Conservation (phyloP, 2,797 vertebrate genomes). For the Lophotriccus pileatus region DNA sequence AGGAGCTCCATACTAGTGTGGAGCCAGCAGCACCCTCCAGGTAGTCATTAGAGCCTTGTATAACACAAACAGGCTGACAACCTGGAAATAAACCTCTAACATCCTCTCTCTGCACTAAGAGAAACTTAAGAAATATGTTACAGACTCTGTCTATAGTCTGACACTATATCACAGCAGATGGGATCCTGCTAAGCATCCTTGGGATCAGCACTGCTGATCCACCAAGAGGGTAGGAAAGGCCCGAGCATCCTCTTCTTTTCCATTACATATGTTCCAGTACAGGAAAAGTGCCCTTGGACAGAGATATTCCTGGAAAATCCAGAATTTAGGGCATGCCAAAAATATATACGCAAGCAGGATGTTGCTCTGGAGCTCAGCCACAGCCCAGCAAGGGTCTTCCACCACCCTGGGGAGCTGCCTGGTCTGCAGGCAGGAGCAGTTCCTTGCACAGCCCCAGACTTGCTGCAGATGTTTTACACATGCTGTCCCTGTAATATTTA, state of each 20-base stretch:
- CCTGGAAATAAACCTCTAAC: conserved; percentile 20
- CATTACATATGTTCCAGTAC: accelerated
- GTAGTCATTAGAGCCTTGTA: not conserved
- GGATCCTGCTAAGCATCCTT: conserved; percentile 27
- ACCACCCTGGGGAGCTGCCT: not conserved
- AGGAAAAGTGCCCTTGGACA: not conserved
- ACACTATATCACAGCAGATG: conserved; percentile 38
- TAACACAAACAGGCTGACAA: not conserved
- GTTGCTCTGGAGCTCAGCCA: not conserved
- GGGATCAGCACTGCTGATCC: not conserved
- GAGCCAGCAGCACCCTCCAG: not conserved
- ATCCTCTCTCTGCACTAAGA: not conserved
- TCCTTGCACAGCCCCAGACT: not conserved
- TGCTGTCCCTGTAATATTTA: not conserved
- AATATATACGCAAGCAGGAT: not conserved
- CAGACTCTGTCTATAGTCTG: conserved; percentile 32
- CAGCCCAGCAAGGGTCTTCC: not conserved
- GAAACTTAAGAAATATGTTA: not conserved
- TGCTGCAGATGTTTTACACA: not conserved
- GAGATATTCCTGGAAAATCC: not conserved
- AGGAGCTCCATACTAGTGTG: not conserved
- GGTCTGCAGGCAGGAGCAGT: not conserved
- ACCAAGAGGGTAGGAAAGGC: not conserved
- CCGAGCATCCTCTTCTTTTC: not conserved
- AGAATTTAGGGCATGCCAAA: not conserved